phyloP scores from a whole-genome alignment of 2,888 invertebrate species.

The Alsophila aescularia region DNA sequence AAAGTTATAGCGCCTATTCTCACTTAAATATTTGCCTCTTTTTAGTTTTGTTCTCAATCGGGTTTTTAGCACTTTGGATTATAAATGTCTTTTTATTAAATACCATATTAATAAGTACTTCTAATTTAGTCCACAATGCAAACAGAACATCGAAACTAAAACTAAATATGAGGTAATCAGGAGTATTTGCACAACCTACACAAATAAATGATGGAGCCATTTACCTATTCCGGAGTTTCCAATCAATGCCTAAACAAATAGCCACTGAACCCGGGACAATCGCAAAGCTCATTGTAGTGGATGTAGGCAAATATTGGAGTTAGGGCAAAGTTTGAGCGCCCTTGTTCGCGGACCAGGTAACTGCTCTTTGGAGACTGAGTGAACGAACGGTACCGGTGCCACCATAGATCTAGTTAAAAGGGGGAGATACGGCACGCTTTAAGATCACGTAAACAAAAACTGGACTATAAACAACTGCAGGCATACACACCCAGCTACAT shows the following conservation, averaged over 20 bases:
- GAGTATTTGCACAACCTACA: conserved; percentile 19
- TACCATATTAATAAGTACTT: too few relatives aligned
- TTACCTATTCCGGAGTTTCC: conserved; percentile 21
- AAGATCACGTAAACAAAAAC: too few relatives aligned
- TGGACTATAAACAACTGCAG: too few relatives aligned
- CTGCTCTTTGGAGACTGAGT: conserved; percentile 43
- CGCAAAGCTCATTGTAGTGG: conserved; percentile 29
- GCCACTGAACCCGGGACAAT: conserved; percentile 18
- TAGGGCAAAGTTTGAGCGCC: conserved; percentile 52
- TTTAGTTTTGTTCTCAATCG: too few relatives aligned
- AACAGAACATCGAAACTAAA: not conserved
- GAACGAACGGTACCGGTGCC: conserved; percentile 3
- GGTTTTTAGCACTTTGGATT: too few relatives aligned
- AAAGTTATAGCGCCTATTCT: too few relatives aligned
- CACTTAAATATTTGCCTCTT: too few relatives aligned
- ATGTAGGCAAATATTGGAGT: conserved; percentile 38
- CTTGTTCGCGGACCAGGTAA: conserved; percentile 50
- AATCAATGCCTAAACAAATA: conserved; percentile 42
- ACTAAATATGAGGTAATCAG: conserved; percentile 9
- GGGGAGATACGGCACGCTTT: too few relatives aligned
- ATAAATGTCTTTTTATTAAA: too few relatives aligned
- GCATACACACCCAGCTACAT: too few relatives aligned
- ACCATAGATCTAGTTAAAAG: not conserved
- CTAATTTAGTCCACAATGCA: not conserved
- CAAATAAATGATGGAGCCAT: conserved; percentile 20